Evolutionary conservation across 1,140 invertebrate genomes (phyloP).

Genomic region (Bombus sibiricus): DNA sequence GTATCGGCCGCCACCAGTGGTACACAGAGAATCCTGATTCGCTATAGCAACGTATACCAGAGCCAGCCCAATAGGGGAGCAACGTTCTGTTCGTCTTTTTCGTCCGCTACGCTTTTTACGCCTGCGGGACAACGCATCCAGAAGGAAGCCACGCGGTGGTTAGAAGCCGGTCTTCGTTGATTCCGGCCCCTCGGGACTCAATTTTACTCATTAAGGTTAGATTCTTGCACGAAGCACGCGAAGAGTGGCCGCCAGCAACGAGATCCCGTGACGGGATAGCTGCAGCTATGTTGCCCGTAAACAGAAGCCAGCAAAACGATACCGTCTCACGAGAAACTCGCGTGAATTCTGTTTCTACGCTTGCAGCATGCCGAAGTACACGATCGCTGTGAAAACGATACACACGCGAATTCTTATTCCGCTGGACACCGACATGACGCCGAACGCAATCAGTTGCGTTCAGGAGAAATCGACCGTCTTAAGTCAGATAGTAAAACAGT

Average conservation of each 20-base stretch:
- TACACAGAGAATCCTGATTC: constrained; percentile 58
- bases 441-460: neutral
- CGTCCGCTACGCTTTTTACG: constrained; percentile 44
- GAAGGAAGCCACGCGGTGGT: constrained; percentile 38
- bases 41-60: neutral
- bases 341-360: constrained; percentile 47
- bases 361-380: neutral
- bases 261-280: constrained; percentile 78
- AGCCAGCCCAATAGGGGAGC: neutral
- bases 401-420: constrained; percentile 12
- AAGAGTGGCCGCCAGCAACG: constrained; percentile 65
- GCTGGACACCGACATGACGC: too few species aligned
- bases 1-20: constrained; percentile 40
- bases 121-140: constrained; percentile 17
- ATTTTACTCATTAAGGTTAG: constrained; percentile 82
- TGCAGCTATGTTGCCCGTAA: constrained; percentile 38
- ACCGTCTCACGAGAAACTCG: constrained; percentile 45
- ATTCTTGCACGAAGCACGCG: constrained; percentile 78
- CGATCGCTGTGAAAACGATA: neutral
- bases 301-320: constrained; percentile 48
- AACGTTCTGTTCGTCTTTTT: constrained; percentile 7
- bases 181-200: constrained; percentile 64
- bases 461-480: neutral
- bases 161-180: constrained; percentile 19
- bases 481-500: neutral